Evolutionary conservation across 2,888 invertebrate genomes (phyloP).

Genomic region (Sclerodermus sp.): DNA sequence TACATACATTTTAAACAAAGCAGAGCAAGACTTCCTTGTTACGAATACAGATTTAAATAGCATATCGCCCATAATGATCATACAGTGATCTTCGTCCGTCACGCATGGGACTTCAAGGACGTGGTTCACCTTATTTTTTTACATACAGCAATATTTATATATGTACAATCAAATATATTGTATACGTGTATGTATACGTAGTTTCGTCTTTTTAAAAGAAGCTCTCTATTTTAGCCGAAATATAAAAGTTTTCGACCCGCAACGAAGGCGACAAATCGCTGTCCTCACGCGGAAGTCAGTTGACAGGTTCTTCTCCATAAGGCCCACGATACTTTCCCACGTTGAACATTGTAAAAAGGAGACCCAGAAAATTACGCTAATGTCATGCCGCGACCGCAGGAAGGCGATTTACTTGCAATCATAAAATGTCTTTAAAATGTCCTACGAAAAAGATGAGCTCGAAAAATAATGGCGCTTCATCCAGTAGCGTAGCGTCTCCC

Average conservation of each 20-base stretch:
- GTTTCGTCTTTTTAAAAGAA: no score
- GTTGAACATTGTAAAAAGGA: conserved; percentile 14
- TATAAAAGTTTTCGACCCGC: no score
- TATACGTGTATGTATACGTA: no score
- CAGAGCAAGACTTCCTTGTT: not conserved
- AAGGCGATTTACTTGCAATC: conserved; percentile 4
- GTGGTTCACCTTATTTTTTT: conserved; percentile 14
- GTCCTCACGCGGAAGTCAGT: no score
- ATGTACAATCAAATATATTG: no score
- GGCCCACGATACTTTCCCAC: conserved; percentile 12
- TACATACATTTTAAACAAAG: no score
- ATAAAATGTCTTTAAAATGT: not conserved
- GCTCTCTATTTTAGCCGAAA: no score
- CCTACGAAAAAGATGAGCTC: not conserved
- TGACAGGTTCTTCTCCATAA: no score
- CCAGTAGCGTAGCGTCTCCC: no score
- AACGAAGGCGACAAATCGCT: no score
- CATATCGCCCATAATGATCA: conserved; percentile 17
- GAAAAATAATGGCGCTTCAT: not conserved
- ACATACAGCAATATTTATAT: no score
- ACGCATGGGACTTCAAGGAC: conserved; percentile 26
- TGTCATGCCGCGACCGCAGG: conserved; percentile 3
- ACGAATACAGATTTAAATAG: conserved; percentile 4
- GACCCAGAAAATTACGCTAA: conserved; percentile 14
- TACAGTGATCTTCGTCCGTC: conserved; percentile 18